Evolutionary conservation across 2,888 invertebrate genomes (phyloP).

Genomic region (Colostygia pectinataria): DNA sequence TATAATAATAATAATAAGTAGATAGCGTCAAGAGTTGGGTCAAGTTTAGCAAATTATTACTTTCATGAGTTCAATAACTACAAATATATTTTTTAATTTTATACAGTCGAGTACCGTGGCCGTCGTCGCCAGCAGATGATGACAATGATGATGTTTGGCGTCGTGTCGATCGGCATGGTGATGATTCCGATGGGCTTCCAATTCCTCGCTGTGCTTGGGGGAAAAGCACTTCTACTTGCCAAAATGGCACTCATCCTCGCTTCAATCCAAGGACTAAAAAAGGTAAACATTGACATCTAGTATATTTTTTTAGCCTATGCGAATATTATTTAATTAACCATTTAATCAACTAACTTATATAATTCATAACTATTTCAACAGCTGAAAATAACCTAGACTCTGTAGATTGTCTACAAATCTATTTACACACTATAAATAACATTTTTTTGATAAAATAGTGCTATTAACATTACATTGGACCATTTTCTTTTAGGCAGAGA

Average conservation of each 20-base stretch:
- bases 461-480: slow-evolving; percentile 44
- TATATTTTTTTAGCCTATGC: background rate
- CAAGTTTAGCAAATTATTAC: too few relatives aligned
- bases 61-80: too few relatives aligned
- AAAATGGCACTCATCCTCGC: slow-evolving; percentile 92
- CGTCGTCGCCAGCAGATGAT: slow-evolving; percentile 86
- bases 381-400: too few relatives aligned
- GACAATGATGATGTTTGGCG: slow-evolving; percentile 90
- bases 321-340: background rate
- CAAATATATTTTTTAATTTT: slow-evolving; percentile 2
- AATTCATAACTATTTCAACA: slow-evolving; percentile 11
- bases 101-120: slow-evolving; percentile 78
- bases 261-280: slow-evolving; percentile 91
- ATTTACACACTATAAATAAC: too few relatives aligned
- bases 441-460: slow-evolving; percentile 22
- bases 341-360: too few relatives aligned
- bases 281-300: slow-evolving; percentile 81
- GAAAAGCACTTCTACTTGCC: slow-evolving; percentile 90
- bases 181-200: slow-evolving; percentile 93
- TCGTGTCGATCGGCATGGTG: slow-evolving; percentile 89
- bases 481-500: slow-evolving; percentile 77
- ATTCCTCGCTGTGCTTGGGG: slow-evolving; percentile 91
- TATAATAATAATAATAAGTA: too few relatives aligned
- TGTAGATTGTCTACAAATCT: too few relatives aligned
- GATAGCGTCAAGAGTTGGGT: too few relatives aligned